Conservation (phyloP, 2,888 invertebrate species). For the Chesias legatella region DNA sequence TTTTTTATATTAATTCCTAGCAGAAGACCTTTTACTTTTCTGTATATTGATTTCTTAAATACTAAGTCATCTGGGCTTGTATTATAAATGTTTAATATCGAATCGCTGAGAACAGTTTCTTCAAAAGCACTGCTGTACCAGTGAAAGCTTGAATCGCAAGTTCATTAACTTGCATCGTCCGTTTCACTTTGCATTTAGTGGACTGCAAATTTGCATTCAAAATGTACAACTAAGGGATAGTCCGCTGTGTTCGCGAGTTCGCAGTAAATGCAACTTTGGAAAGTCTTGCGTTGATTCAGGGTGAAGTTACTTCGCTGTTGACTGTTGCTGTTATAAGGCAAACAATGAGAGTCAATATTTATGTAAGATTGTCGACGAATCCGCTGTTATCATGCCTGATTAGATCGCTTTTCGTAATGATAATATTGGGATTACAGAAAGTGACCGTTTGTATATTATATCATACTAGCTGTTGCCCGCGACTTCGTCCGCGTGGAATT, state of each 20-base stretch:
- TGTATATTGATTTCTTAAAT: no score
- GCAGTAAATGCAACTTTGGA: background rate
- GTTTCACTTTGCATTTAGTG: constrained; percentile 1
- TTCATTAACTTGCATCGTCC: constrained; percentile 2
- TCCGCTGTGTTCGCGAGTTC: background rate
- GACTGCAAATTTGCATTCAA: constrained; percentile 1
- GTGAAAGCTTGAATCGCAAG: no score
- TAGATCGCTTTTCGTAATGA: background rate
- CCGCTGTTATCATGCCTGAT: constrained; percentile 3
- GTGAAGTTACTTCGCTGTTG: constrained; percentile 1
- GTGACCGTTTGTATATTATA: no score
- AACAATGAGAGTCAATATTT: constrained; percentile 1
- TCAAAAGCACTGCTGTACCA: no score
- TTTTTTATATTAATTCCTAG: no score
- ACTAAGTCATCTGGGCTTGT: no score
- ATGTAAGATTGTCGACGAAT: background rate
- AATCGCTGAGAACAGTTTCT: no score
- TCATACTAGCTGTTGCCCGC: no score
- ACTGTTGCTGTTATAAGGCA: background rate
- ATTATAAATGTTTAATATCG: no score
- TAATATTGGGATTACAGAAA: no score
- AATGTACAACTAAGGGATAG: background rate
- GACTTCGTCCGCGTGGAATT: no score
- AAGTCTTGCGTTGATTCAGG: background rate
- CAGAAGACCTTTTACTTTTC: no score